Evolutionary conservation across 2,113 vertebrate species (phyloP).

Genomic region (Ceratotherium simum): DNA sequence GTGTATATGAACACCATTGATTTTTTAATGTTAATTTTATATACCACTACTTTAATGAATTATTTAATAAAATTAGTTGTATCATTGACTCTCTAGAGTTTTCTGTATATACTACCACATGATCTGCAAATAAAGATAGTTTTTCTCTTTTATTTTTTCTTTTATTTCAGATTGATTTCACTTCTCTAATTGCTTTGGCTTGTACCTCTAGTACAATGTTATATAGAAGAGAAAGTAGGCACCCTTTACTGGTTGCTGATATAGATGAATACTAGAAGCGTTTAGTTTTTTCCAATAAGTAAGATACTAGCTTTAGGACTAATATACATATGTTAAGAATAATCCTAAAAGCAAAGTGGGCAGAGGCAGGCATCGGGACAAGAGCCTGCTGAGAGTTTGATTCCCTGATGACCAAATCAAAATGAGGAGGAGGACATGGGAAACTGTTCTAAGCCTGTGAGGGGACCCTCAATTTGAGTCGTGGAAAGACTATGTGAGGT

Average conservation of each 20-base stretch:
- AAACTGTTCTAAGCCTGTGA: neutral
- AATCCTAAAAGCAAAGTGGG: neutral
- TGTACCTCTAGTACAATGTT: neutral
- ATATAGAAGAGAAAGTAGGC: neutral
- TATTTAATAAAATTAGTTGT: neutral
- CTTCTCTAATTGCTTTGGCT: neutral
- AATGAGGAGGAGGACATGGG: neutral
- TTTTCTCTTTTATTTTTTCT: neutral
- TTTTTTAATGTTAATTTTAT: neutral
- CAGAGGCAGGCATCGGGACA: neutral
- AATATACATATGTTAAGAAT: neutral
- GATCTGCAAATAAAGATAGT: neutral
- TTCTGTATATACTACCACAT: no score
- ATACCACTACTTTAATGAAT: neutral
- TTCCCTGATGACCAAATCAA: neutral
- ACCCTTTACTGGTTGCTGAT: neutral
- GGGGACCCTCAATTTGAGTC: neutral
- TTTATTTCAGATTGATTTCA: neutral
- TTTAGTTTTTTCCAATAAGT: neutral
- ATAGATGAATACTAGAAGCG: neutral
- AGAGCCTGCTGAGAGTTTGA: neutral
- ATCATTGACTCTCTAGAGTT: neutral
- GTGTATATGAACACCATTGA: neutral
- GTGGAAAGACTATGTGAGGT: neutral
- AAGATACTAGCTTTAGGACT: neutral